A percentile compares a stretch with the other conserved stretches of the same genome.
phyloP scores from a whole-genome alignment of 2,888 invertebrate genomes.

The Litoditis marina region DNA sequence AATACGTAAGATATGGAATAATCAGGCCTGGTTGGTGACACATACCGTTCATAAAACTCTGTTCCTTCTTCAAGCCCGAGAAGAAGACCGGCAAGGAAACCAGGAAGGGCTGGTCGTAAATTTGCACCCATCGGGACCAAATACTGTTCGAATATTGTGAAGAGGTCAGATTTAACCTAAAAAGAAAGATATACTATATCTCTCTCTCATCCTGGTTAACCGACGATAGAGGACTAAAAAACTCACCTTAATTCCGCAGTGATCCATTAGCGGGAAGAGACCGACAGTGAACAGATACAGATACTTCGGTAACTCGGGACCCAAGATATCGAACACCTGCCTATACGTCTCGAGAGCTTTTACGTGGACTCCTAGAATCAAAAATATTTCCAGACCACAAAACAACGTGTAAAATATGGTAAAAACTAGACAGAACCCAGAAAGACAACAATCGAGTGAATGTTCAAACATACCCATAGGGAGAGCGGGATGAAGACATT shows the following conservation, averaged over 20 bases:
- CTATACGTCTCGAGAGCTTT: constrained; percentile 87
- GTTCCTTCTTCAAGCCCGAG: constrained; percentile 70
- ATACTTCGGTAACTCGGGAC: constrained; percentile 66
- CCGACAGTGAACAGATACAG: constrained; percentile 68
- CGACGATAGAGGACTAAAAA: not conserved
- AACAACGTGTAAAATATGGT: not conserved
- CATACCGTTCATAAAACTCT: constrained; percentile 57
- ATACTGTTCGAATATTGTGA: constrained; percentile 81
- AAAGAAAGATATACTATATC: too few relatives aligned
- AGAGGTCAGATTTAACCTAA: constrained; percentile 77
- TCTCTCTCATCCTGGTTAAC: too few relatives aligned
- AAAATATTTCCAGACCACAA: too few relatives aligned
- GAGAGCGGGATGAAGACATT: constrained; percentile 87
- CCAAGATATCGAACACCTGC: constrained; percentile 83
- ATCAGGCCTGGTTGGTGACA: too few relatives aligned
- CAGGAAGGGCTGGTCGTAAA: constrained; percentile 78
- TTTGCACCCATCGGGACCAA: constrained; percentile 78
- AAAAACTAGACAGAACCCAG: not conserved
- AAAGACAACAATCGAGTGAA: not conserved
- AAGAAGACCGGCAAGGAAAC: constrained; percentile 81
- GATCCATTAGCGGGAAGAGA: constrained; percentile 81
- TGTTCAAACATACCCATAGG: constrained; percentile 70
- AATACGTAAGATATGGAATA: too few relatives aligned
- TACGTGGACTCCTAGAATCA: constrained; percentile 76
- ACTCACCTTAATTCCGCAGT: constrained; percentile 74